phyloP scores from a whole-genome alignment of 2,113 vertebrate genomes.

The Pseudolaguvia tuberculata region DNA sequence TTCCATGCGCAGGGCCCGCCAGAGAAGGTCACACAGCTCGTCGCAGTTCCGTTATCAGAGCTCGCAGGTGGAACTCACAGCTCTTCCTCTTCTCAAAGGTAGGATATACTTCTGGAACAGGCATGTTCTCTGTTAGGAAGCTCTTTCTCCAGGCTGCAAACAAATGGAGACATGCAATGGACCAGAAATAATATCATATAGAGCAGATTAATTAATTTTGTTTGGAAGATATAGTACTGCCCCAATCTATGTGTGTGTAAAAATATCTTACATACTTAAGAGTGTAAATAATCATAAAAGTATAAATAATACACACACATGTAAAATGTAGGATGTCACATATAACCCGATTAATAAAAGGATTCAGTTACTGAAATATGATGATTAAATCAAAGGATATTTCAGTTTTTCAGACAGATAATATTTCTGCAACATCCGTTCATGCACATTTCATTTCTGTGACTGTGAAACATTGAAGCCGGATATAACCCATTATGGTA shows the following conservation, averaged over 20 bases:
- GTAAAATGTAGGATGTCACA: background rate
- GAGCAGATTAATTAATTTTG: background rate
- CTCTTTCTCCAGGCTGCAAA: background rate
- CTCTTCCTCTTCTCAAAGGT: slow-evolving; percentile 89
- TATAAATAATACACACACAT: background rate
- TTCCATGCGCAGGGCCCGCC: slow-evolving; percentile 83
- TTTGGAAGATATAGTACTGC: background rate
- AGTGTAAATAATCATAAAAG: no score
- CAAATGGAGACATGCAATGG: background rate
- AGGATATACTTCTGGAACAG: slow-evolving; percentile 42
- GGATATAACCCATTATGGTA: background rate
- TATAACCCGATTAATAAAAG: slow-evolving; percentile 28
- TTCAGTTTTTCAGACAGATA: background rate
- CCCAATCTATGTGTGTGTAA: no score
- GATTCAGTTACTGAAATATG: slow-evolving; percentile 27
- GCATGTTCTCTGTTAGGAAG: background rate
- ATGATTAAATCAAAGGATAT: background rate
- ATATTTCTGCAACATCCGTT: background rate
- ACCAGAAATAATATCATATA: background rate
- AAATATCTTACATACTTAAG: no score
- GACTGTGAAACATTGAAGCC: background rate
- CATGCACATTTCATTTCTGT: background rate
- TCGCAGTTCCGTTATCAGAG: slow-evolving; percentile 93
- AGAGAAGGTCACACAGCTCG: slow-evolving; percentile 85
- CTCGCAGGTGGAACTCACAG: slow-evolving; percentile 87